Percentiles rank a stretch among this genome's conserved stretches.
Evolutionary conservation across 64 coral and sea anemone species (phyloP).

Genomic region (Pocillopora damicornis): DNA sequence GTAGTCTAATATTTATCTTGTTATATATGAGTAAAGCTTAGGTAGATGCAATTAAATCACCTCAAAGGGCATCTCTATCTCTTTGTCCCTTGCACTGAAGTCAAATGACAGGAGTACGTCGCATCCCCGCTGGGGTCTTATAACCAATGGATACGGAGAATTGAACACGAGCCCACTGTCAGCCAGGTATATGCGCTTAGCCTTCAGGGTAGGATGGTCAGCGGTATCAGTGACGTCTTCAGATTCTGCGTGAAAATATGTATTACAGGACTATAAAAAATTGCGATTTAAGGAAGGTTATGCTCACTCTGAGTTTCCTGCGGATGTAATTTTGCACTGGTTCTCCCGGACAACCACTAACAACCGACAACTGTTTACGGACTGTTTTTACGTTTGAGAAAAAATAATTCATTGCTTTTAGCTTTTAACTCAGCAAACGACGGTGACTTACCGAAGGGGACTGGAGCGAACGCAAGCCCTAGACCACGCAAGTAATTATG

Average conservation of each 20-base stretch:
- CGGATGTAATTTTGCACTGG: background rate
- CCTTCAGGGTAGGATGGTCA: constrained; percentile 18
- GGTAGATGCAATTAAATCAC: constrained; percentile 11
- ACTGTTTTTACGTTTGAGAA: too few relatives aligned
- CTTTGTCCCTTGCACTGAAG: constrained; percentile 81
- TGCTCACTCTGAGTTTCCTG: background rate
- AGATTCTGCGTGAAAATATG: background rate
- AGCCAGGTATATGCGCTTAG: constrained; percentile 65
- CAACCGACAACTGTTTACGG: too few relatives aligned
- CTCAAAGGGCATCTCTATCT: constrained; percentile 48
- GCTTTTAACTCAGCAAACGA: background rate
- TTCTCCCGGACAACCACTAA: background rate
- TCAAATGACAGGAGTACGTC: constrained; percentile 82
- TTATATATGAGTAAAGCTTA: too few relatives aligned
- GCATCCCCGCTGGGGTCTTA: constrained; percentile 63
- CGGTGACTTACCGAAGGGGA: background rate
- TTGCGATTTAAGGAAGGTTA: background rate
- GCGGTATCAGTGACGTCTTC: constrained; percentile 13
- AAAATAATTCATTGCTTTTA: background rate
- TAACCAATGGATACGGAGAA: constrained; percentile 66
- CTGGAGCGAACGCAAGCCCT: background rate
- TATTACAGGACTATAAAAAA: background rate
- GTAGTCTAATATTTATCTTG: too few relatives aligned
- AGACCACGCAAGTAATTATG: constrained; percentile 55
- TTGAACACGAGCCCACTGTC: constrained; percentile 87